phyloP scores from a whole-genome alignment of 2,797 vertebrate genomes.

The Cossypha niveicapilla region DNA sequence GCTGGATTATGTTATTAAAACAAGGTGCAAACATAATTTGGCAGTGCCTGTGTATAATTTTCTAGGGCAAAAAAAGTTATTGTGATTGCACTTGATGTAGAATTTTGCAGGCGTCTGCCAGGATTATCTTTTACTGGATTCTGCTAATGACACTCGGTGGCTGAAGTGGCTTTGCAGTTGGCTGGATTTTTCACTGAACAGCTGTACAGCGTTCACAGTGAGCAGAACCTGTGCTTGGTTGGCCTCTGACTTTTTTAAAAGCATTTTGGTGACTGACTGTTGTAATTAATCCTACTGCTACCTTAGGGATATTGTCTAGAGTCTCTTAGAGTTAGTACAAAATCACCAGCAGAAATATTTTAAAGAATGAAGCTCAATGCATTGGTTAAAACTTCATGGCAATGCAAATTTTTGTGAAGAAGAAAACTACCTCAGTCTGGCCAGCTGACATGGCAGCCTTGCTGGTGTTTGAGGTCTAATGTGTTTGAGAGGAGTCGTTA shows the following conservation, averaged over 20 bases:
- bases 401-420: background rate
- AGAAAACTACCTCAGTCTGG: background rate
- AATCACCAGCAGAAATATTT: background rate
- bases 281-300: background rate
- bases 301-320: background rate
- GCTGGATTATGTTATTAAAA: slow-evolving; percentile 24
- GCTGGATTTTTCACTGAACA: background rate
- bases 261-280: background rate
- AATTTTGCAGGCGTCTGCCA: background rate
- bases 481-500: rapidly evolving
- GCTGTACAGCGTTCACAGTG: background rate
- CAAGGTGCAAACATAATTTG: background rate
- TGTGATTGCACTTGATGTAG: background rate
- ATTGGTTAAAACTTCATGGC: background rate
- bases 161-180: background rate
- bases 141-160: background rate
- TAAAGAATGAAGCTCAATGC: background rate
- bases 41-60: background rate
- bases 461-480: background rate
- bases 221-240: background rate
- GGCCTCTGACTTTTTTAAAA: background rate
- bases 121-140: background rate
- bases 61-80: background rate
- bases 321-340: background rate
- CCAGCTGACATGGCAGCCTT: background rate